Evolutionary conservation across 2,888 invertebrate species (phyloP), one percentile per base, ranked within the genome.

Genomic region (Cosmia trapezina): DNA sequence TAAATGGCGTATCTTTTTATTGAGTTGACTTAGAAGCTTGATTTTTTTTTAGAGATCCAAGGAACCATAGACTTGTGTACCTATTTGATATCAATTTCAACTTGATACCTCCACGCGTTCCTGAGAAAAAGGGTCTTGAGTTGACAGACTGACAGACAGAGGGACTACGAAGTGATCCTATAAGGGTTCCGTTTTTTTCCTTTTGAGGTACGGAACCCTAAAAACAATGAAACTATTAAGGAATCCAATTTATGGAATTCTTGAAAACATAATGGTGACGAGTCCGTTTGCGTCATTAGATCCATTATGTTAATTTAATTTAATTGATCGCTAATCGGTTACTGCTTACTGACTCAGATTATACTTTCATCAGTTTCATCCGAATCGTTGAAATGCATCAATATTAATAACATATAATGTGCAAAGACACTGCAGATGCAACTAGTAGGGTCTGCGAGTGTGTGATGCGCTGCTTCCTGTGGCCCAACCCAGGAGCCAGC

Each of bases 381-480:
- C 2, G 7, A 66, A 60, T 54, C 12, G 43, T n/a, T 64, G 11
- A 19, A 56, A 53, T 47, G 45, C 41, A 53, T 51, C 6, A 49
- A 45, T 47, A 47, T 8, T 37, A 28, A 47, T 60, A 33, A 49
- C 33, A 28, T 56, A 45, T 37, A 62, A 41, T 41, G 43, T 22
- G 43, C 11, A 65, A 57, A 70, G 66, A 67, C 17, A 54, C 28
- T 49, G 33, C 59, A 53, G 45, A 60, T 19, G 19, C 37, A 12
- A 11, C 54, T 43, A 65, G 43, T 66, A 68, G 73, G 80, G 69
- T 56, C 49, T 47, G 65, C 33, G 51, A 43, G 68, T 43, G 45
- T 47, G 53, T 73, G 78, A 81, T 80, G 82, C 75, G 72, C 56
- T 45, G 72, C 63, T 77, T 80, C 84, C 83, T 75, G 45, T 71